phyloP scores from a whole-genome alignment of 1,140 invertebrate genomes.

The Cherax quadricarinatus region DNA sequence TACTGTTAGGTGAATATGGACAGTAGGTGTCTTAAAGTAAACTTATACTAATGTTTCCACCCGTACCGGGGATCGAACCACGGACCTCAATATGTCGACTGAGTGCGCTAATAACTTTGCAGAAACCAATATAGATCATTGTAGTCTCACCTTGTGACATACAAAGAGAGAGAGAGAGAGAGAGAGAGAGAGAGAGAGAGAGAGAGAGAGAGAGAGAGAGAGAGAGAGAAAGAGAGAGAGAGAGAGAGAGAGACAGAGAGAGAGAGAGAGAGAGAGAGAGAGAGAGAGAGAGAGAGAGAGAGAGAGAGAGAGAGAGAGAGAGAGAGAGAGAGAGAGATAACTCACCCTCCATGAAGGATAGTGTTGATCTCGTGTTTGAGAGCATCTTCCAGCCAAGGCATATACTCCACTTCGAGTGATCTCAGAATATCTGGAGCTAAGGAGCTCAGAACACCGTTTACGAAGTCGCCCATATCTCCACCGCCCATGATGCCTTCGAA shows the following conservation, averaged over 20 bases:
- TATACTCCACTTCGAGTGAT: slow-evolving; percentile 21
- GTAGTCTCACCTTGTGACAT: no score
- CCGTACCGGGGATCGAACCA: no score
- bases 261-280: slow-evolving; percentile 11
- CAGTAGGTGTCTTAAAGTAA: no score
- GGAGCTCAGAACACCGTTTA: slow-evolving; percentile 39
- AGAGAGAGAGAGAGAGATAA: background rate
- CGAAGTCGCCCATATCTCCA: slow-evolving; percentile 55
- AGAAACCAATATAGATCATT: no score
- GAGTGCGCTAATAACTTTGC: no score
- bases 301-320: background rate
- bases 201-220: background rate
- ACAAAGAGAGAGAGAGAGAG: background rate
- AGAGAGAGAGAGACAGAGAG: background rate
- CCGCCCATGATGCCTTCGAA: slow-evolving; percentile 54
- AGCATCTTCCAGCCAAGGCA: slow-evolving; percentile 46
- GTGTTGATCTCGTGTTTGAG: slow-evolving; percentile 46
- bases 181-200: no score
- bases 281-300: background rate
- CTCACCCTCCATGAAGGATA: slow-evolving; percentile 46
- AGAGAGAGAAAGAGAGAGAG: background rate
- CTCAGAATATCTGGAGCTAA: slow-evolving; percentile 37
- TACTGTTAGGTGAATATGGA: no score
- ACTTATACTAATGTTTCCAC: no score
- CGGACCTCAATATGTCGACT: no score